Percentiles rank a stretch among this genome's conserved stretches.
Evolutionary conservation across 2,797 vertebrate species (phyloP).

Genomic region (Poecilia velifera): DNA sequence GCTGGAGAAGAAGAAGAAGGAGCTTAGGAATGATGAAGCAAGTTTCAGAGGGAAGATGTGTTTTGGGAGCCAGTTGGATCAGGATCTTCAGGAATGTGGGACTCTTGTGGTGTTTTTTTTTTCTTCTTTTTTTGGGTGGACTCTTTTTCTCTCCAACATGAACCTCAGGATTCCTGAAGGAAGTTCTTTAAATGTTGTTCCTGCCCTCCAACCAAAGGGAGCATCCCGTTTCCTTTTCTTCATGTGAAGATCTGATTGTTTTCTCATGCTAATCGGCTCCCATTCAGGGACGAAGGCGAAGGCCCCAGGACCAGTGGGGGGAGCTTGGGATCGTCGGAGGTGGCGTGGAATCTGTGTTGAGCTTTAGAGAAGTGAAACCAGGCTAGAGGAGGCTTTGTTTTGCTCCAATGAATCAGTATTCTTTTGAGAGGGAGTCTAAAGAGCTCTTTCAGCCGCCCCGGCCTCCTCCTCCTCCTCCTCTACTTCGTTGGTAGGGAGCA

Average conservation of each 20-base stretch:
- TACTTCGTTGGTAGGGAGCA: conserved; percentile 59
- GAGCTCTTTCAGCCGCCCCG: conserved; percentile 69
- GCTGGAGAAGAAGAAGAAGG: background rate
- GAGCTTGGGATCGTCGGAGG: conserved; percentile 48
- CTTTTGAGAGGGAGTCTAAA: conserved; percentile 75
- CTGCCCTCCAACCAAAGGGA: conserved; percentile 56
- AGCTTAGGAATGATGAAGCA: background rate
- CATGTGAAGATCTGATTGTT: conserved; percentile 72
- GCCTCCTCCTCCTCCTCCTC: conserved; percentile 12
- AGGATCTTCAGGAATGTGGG: background rate
- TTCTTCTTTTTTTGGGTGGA: too few relatives aligned
- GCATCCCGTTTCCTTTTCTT: conserved; percentile 60
- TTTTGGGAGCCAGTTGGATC: background rate
- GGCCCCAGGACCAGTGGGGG: conserved; percentile 2
- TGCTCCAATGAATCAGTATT: conserved; percentile 80
- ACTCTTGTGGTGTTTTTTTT: background rate
- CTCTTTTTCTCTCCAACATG: conserved; percentile 15
- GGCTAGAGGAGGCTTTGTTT: conserved; percentile 77
- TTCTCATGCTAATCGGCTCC: conserved; percentile 72
- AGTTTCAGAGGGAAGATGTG: too few relatives aligned
- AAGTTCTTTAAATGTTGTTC: conserved; percentile 67
- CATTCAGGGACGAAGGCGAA: conserved; percentile 1
- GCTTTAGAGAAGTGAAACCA: conserved; percentile 75
- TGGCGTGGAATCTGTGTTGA: conserved; percentile 72
- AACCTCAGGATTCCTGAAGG: conserved; percentile 57